Evolutionary conservation across 2,797 vertebrate genomes (phyloP).

Genomic region (Gephyroberyx darwinii): DNA sequence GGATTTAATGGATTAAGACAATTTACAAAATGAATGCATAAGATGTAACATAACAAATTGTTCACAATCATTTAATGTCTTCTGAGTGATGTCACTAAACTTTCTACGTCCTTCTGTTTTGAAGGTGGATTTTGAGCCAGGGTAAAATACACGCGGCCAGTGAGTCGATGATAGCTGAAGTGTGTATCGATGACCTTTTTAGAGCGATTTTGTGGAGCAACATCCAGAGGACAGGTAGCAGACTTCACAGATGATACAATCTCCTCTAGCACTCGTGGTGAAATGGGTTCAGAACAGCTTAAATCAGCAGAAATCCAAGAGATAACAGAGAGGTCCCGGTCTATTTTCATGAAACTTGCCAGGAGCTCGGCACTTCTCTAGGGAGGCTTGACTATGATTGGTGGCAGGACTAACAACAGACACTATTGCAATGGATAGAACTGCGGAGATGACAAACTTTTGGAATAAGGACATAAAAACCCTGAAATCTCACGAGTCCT

Average conservation of each 20-base stretch:
- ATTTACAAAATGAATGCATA: background rate
- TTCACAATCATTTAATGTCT: background rate
- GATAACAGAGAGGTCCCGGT: slow-evolving; percentile 44
- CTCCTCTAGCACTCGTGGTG: slow-evolving; percentile 25
- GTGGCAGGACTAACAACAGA: slow-evolving; percentile 47
- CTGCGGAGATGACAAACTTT: slow-evolving; percentile 10
- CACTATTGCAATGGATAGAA: slow-evolving; percentile 20
- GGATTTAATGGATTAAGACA: background rate
- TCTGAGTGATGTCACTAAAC: slow-evolving; percentile 21
- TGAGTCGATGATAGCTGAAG: slow-evolving; percentile 30
- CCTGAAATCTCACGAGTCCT: slow-evolving; percentile 19
- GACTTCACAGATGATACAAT: slow-evolving; percentile 50
- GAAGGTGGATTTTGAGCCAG: slow-evolving; percentile 19
- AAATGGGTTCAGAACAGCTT: slow-evolving; percentile 48
- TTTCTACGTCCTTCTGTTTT: background rate
- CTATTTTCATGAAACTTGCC: slow-evolving; percentile 57
- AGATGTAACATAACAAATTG: background rate
- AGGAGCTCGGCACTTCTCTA: slow-evolving; percentile 39
- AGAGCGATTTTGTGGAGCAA: slow-evolving; percentile 13
- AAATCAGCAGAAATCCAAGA: slow-evolving; percentile 58
- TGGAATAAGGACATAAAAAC: slow-evolving; percentile 30
- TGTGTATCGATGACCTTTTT: slow-evolving; percentile 46
- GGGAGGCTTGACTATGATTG: slow-evolving; percentile 36
- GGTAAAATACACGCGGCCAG: slow-evolving; percentile 13
- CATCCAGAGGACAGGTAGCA: slow-evolving; percentile 34